Conservation (phyloP, 2,888 invertebrate genomes). For the Caenorhabditis uteleia region DNA sequence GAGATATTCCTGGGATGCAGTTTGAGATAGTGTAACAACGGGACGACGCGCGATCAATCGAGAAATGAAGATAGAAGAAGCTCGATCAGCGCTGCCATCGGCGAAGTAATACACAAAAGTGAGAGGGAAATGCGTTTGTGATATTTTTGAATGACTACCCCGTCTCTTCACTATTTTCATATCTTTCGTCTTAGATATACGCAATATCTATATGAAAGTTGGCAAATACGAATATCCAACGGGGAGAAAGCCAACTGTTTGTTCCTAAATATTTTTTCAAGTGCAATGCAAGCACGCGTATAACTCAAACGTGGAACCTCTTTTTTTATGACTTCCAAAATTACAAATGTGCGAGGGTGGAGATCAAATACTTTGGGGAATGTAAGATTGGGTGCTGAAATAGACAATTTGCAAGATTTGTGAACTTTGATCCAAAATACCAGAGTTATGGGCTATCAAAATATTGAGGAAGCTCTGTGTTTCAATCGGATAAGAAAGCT, state of each 20-base stretch:
- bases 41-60: conserved; percentile 15
- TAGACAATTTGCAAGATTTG: too few species aligned
- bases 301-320: conserved; percentile 20
- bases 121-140: not conserved
- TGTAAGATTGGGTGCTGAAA: too few species aligned
- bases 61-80: conserved; percentile 9
- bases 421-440: too few species aligned
- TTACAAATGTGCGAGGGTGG: too few species aligned
- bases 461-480: too few species aligned
- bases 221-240: conserved; percentile 26
- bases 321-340: conserved; percentile 9
- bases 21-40: conserved; percentile 27
- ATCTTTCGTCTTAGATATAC: conserved; percentile 15
- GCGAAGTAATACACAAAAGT: not conserved
- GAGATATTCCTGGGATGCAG: conserved; percentile 32
- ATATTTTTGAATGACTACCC: conserved; percentile 8
- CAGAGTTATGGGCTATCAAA: too few species aligned
- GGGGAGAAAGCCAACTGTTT: conserved; percentile 35
- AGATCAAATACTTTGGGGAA: too few species aligned
- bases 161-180: conserved; percentile 16
- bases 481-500: too few species aligned
- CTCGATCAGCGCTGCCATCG: conserved; percentile 7
- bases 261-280: conserved; percentile 29
- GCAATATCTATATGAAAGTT: conserved; percentile 36
- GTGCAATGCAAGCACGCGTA: conserved; percentile 23